phyloP scores from a whole-genome alignment of 2,113 vertebrate genomes.

The Seriola rivoliana region DNA sequence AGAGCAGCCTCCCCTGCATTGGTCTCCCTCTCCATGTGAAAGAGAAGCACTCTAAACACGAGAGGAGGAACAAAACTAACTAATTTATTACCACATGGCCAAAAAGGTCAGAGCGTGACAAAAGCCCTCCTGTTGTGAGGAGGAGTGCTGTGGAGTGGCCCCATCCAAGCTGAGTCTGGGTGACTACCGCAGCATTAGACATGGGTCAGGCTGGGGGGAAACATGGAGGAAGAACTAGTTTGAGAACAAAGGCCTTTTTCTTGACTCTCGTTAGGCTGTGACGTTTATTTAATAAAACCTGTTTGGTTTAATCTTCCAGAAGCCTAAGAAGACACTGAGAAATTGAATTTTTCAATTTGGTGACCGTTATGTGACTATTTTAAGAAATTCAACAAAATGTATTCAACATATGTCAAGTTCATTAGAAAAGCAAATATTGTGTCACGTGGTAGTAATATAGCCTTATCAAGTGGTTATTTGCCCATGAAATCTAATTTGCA shows the following conservation, averaged over 20 bases:
- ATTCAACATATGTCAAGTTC: not conserved
- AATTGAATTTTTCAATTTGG: slow-evolving; percentile 24
- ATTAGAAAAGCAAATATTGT: not conserved
- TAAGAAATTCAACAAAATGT: not conserved
- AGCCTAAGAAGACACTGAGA: not conserved
- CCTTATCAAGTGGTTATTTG: not conserved
- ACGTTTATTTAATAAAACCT: slow-evolving; percentile 47
- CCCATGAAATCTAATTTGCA: too few species aligned
- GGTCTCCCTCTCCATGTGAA: slow-evolving; percentile 52
- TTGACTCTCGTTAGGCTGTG: slow-evolving; percentile 35
- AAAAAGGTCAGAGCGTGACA: slow-evolving; percentile 77
- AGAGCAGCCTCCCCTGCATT: slow-evolving; percentile 22
- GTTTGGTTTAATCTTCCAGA: slow-evolving; percentile 44
- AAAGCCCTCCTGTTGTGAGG: slow-evolving; percentile 78
- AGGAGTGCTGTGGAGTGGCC: slow-evolving; percentile 66
- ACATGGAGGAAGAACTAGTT: slow-evolving; percentile 41
- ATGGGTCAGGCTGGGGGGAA: slow-evolving; percentile 72
- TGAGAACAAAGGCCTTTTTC: slow-evolving; percentile 56
- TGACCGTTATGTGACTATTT: not conserved
- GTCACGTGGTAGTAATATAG: not conserved
- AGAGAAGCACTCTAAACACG: slow-evolving; percentile 66
- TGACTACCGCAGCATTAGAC: slow-evolving; percentile 73
- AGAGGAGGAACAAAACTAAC: slow-evolving; percentile 81
- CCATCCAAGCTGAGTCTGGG: slow-evolving; percentile 47
- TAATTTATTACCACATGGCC: slow-evolving; percentile 79